A percentile compares a stretch with the other conserved stretches of the same genome.
These are phyloP conservation scores for Drosophila pegasa DNA, from an alignment of 2,888 invertebrate genomes.

Conservation along the genomic window DNA sequence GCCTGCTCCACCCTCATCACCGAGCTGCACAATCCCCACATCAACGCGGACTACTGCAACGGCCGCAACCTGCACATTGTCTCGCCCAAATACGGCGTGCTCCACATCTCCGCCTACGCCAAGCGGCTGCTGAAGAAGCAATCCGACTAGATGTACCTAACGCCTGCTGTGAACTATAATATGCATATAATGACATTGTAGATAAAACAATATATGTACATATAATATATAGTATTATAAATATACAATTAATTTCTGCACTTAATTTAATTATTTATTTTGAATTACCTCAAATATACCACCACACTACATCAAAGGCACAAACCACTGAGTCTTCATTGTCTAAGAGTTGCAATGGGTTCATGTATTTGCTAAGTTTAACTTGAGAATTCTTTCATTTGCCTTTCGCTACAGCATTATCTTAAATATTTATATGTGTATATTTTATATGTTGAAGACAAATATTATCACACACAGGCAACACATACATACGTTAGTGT, in stretches of 20 bases:
- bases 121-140: constrained; percentile 14
- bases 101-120: constrained; percentile 82
- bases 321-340: not conserved
- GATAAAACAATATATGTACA: not conserved
- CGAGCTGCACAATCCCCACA: constrained; percentile 87
- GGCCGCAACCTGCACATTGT: constrained; percentile 86
- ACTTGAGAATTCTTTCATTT: no score
- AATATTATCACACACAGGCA: no score
- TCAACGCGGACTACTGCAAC: constrained; percentile 85
- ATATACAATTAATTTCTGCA: no score
- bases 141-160: not conserved
- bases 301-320: not conserved
- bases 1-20: constrained; percentile 87
- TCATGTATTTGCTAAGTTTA: not conserved
- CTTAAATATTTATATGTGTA: no score
- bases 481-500: no score
- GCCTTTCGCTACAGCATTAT: no score
- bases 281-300: not conserved
- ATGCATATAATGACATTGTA: not conserved
- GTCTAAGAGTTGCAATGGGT: not conserved
- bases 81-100: constrained; percentile 78
- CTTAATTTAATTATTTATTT: not conserved
- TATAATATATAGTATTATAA: no score
- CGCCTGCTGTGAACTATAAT: not conserved
- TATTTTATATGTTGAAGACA: no score